Evolutionary conservation across 2,888 invertebrate genomes (phyloP).

Genomic region (Zeuzera pyrina): DNA sequence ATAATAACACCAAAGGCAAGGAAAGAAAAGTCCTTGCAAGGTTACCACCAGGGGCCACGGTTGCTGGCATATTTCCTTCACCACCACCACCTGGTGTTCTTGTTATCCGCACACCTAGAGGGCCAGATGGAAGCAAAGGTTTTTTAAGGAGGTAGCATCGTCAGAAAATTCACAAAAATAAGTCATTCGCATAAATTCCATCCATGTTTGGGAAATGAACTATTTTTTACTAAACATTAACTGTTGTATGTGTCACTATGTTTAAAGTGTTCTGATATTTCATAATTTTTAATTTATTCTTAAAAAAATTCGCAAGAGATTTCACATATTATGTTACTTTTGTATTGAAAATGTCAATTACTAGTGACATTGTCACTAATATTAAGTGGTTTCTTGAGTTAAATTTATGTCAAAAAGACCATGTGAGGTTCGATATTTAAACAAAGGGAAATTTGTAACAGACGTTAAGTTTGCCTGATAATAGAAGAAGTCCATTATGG

Average conservation of each 20-base stretch:
- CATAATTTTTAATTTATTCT: too few relatives aligned
- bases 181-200: slow-evolving; percentile 31
- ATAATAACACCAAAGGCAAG: slow-evolving; percentile 47
- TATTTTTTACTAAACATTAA: slow-evolving; percentile 4
- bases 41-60: slow-evolving; percentile 46
- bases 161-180: slow-evolving; percentile 10
- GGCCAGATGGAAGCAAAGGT: slow-evolving; percentile 83
- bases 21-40: slow-evolving; percentile 56
- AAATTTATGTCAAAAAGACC: too few relatives aligned
- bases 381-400: too few relatives aligned
- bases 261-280: too few relatives aligned
- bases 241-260: slow-evolving; percentile 7
- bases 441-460: too few relatives aligned
- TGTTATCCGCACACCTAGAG: slow-evolving; percentile 81
- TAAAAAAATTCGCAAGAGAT: too few relatives aligned
- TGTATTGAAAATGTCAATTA: too few relatives aligned
- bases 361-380: too few relatives aligned
- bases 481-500: too few relatives aligned
- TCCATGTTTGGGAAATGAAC: slow-evolving; percentile 20
- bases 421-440: too few relatives aligned
- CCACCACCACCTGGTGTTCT: slow-evolving; percentile 62
- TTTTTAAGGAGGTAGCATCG: slow-evolving; percentile 60
- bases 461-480: too few relatives aligned
- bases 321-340: too few relatives aligned
- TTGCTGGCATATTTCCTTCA: slow-evolving; percentile 49